Conservation (phyloP, 2,797 vertebrate genomes). For the Halcyon smyrnensis region DNA sequence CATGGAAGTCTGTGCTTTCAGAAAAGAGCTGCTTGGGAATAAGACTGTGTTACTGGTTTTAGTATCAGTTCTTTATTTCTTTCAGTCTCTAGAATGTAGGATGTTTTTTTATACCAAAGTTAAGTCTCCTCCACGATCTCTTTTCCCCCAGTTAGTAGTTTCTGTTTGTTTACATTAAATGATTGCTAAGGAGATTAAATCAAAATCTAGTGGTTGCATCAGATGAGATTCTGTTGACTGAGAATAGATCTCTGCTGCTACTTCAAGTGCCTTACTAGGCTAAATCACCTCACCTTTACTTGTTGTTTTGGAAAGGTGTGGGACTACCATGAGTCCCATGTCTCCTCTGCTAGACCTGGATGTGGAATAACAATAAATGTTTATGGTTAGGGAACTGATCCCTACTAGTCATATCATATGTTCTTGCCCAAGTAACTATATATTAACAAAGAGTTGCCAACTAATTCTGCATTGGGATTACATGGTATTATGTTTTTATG, state of each 20-base stretch:
- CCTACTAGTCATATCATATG: neutral
- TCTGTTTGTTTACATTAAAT: neutral
- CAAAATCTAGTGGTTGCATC: neutral
- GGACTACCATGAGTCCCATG: neutral
- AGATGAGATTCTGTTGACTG: neutral
- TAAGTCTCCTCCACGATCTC: neutral
- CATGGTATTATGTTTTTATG: neutral
- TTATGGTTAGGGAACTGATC: neutral
- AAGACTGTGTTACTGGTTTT: neutral
- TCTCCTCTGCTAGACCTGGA: neutral
- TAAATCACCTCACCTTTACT: neutral
- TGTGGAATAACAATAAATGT: neutral
- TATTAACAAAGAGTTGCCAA: neutral
- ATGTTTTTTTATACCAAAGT: neutral
- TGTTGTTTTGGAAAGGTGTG: neutral
- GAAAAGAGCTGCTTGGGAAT: neutral
- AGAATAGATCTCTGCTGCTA: neutral
- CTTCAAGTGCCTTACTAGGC: neutral
- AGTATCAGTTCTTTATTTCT: neutral
- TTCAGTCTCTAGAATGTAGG: neutral
- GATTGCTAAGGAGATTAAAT: neutral
- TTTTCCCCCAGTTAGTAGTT: neutral
- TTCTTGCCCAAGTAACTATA: neutral
- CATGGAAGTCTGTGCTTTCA: neutral
- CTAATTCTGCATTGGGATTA: neutral